phyloP scores from a whole-genome alignment of 2,888 invertebrate genomes.

The Parapristionchus giblindavisi region DNA sequence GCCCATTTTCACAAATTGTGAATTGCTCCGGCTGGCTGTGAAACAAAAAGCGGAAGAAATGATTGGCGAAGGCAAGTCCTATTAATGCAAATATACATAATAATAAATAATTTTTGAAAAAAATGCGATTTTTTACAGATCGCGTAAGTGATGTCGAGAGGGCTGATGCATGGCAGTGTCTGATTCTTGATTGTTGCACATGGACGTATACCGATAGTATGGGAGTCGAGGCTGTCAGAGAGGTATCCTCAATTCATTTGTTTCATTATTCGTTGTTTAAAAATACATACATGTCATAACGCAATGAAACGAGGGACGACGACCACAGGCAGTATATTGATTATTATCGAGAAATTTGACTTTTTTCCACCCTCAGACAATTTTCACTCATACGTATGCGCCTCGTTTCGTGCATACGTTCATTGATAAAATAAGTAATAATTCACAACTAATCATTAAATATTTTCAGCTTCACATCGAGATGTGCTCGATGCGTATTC shows the following conservation, averaged over 20 bases:
- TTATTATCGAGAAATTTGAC: too few relatives aligned
- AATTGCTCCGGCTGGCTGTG: slow-evolving; percentile 68
- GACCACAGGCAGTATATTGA: too few relatives aligned
- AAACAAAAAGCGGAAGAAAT: slow-evolving; percentile 29
- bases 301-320: too few relatives aligned
- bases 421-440: too few relatives aligned
- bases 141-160: not conserved
- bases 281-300: too few relatives aligned
- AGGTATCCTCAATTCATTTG: slow-evolving; percentile 36
- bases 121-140: not conserved
- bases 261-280: too few relatives aligned
- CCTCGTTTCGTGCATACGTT: too few relatives aligned
- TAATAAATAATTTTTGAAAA: too few relatives aligned
- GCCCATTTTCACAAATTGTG: slow-evolving; percentile 72
- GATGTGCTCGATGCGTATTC: slow-evolving; percentile 41
- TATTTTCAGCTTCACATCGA: slow-evolving; percentile 43
- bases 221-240: slow-evolving; percentile 58
- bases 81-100: too few relatives aligned
- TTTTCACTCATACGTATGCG: too few relatives aligned
- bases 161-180: slow-evolving; percentile 40
- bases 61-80: slow-evolving; percentile 6
- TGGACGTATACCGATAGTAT: slow-evolving; percentile 60
- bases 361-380: too few relatives aligned
- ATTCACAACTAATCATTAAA: too few relatives aligned
- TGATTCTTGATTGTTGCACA: slow-evolving; percentile 56